Conservation (phyloP, 2,888 invertebrate species). For the Ophioninae sp. region DNA sequence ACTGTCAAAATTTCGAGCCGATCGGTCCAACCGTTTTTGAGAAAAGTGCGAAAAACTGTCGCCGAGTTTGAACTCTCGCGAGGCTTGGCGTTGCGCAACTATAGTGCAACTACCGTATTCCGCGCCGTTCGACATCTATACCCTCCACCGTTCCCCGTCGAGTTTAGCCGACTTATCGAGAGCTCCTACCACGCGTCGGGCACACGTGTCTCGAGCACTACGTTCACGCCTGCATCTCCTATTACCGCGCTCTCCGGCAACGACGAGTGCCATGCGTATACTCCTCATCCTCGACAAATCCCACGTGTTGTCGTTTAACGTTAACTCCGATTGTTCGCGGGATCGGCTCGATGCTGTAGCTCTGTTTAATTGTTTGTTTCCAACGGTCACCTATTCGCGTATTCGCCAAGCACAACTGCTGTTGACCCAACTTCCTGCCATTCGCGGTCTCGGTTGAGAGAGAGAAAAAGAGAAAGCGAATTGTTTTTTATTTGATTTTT, state of each 20-base stretch:
- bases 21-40: not conserved
- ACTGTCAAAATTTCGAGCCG: not conserved
- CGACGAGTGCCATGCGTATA: not conserved
- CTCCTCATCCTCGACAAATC: not conserved
- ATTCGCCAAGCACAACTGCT: too few relatives aligned
- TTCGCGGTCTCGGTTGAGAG: too few relatives aligned
- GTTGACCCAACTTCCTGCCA: too few relatives aligned
- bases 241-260: not conserved
- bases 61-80: too few relatives aligned
- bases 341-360: not conserved
- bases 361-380: not conserved
- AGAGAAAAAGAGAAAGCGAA: too few relatives aligned
- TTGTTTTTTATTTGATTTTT: not conserved
- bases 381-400: not conserved
- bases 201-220: not conserved
- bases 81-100: not conserved
- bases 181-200: not conserved
- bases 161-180: constrained; percentile 6
- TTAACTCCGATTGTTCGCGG: constrained; percentile 5
- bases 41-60: not conserved
- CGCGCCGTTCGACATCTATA: not conserved
- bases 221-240: not conserved
- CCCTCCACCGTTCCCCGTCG: not conserved
- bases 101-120: not conserved
- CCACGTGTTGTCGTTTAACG: constrained; percentile 8